Evolutionary conservation across 2,113 vertebrate species (phyloP).

Genomic region (Eubucco bourcierii): DNA sequence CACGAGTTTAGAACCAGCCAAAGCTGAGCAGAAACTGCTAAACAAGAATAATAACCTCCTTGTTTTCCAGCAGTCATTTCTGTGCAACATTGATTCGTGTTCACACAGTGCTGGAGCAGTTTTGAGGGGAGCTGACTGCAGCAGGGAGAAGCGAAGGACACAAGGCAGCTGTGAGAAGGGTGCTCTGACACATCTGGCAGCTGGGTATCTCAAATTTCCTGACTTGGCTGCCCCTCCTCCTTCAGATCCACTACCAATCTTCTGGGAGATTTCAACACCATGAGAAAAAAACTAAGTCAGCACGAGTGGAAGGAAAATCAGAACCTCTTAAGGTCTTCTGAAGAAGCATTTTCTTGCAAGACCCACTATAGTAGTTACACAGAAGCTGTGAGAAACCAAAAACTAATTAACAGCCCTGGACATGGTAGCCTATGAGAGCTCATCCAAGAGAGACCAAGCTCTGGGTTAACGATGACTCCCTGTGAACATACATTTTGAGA

Average conservation of each 20-base stretch:
- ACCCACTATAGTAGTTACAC: not conserved
- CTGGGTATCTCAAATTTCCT: conserved; percentile 75
- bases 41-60: not conserved
- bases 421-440: not conserved
- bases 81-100: conserved; percentile 68
- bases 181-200: conserved; percentile 47
- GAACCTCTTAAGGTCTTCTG: not conserved
- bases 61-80: conserved; percentile 73
- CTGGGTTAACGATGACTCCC: not conserved
- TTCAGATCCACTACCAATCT: conserved; percentile 71
- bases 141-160: conserved; percentile 65
- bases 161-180: conserved; percentile 37
- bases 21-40: not conserved
- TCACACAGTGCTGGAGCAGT: conserved; percentile 53
- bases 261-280: conserved; percentile 50
- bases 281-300: conserved; percentile 16
- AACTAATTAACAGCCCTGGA: not conserved
- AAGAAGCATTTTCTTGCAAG: not conserved
- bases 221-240: conserved; percentile 69
- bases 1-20: not conserved
- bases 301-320: not conserved
- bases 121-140: conserved; percentile 74
- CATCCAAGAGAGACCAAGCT: not conserved
- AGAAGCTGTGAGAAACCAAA: not conserved
- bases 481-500: not conserved